A percentile compares a stretch with the other conserved stretches of the same genome.
These are phyloP conservation scores for Antennarius maculatus DNA, from an alignment of 2,797 vertebrate species.

Conservation along the genomic window DNA sequence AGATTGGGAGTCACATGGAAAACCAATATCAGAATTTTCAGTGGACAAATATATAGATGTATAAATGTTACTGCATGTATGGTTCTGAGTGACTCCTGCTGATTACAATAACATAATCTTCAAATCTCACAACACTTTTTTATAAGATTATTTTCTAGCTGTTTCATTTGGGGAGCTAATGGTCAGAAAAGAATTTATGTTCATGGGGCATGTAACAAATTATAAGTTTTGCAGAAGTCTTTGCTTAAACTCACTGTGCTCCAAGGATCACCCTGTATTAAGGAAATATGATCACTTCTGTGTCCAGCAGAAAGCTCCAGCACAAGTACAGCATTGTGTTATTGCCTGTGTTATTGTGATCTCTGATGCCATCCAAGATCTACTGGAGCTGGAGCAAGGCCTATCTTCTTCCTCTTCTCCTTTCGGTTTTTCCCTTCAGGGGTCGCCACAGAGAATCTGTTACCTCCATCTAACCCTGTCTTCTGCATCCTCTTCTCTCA, in stretches of 20 bases:
- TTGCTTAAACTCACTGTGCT: conserved; percentile 65
- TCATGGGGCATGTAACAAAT: conserved; percentile 51
- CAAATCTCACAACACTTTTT: conserved; percentile 23
- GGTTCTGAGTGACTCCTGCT: conserved; percentile 7
- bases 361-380: conserved; percentile 72
- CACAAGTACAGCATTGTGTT: conserved; percentile 64
- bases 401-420: no score
- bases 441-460: no score
- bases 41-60: no score
- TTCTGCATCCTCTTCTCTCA: no score
- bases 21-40: no score
- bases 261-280: conserved; percentile 47
- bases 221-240: conserved; percentile 76
- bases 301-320: conserved; percentile 43
- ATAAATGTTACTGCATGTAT: background rate
- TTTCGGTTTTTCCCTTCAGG: no score
- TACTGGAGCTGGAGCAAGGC: conserved; percentile 68
- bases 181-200: conserved; percentile 39
- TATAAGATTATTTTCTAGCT: conserved; percentile 15
- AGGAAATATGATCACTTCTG: conserved; percentile 69
- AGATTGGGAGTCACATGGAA: no score
- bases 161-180: conserved; percentile 20
- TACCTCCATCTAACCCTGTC: no score
- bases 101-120: conserved; percentile 17
- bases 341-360: conserved; percentile 63